phyloP scores from a whole-genome alignment of 2,113 vertebrate genomes.

The Chloroceryle aenea region DNA sequence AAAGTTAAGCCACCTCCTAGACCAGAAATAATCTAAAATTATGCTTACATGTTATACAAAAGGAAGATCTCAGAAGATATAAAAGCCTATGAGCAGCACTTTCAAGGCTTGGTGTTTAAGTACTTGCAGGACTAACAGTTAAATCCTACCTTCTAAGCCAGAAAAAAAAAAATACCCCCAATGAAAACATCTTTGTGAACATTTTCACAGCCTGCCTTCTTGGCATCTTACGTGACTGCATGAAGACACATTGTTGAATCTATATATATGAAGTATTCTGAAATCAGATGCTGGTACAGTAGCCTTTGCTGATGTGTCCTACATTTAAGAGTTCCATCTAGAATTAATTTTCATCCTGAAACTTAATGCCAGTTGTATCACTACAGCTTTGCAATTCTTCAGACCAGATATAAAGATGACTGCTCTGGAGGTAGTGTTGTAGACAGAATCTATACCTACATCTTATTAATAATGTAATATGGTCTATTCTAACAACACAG shows the following conservation, averaged over 20 bases:
- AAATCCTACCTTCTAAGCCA: background rate
- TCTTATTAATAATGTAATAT: background rate
- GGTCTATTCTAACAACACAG: background rate
- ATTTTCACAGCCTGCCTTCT: background rate
- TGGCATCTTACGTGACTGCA: background rate
- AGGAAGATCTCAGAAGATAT: background rate
- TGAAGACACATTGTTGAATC: background rate
- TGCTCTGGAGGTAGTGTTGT: background rate
- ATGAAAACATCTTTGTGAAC: background rate
- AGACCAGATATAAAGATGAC: background rate
- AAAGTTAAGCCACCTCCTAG: background rate
- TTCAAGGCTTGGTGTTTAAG: background rate
- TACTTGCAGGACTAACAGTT: background rate
- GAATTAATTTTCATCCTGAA: background rate
- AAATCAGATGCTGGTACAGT: background rate
- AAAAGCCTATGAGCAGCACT: background rate
- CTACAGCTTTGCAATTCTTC: background rate
- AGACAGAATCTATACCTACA: background rate
- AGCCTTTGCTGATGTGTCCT: background rate
- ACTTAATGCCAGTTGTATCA: background rate
- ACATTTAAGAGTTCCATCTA: background rate
- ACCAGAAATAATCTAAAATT: background rate
- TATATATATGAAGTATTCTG: background rate
- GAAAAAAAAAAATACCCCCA: background rate
- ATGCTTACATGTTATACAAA: background rate